Conservation (phyloP, 1,140 invertebrate genomes). For the Anastrepha obliqua region DNA sequence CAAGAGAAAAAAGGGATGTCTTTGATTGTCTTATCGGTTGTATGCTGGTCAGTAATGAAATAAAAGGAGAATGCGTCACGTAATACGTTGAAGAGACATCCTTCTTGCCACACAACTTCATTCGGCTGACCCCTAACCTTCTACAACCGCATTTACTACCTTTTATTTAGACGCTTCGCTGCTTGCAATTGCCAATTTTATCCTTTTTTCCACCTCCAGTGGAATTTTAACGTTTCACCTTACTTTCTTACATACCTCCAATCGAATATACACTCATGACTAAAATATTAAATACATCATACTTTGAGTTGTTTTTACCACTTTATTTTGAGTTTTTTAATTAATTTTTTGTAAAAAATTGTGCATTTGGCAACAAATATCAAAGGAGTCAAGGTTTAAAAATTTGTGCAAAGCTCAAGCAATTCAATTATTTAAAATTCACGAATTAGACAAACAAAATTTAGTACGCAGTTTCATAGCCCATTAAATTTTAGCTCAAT, state of each 20-base stretch:
- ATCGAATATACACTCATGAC: not conserved
- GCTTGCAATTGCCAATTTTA: conserved; percentile 20
- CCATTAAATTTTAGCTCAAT: too few relatives aligned
- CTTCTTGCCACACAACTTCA: not conserved
- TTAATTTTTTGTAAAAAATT: too few relatives aligned
- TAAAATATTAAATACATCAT: too few relatives aligned
- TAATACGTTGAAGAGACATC: not conserved
- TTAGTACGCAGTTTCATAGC: too few relatives aligned
- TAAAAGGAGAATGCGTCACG: not conserved
- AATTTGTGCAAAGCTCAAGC: too few relatives aligned
- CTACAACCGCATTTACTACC: not conserved
- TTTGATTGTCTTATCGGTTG: conserved; percentile 41
- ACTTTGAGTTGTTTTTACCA: too few relatives aligned
- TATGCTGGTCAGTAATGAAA: conserved; percentile 46
- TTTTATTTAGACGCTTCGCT: conserved; percentile 24
- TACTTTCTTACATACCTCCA: not conserved
- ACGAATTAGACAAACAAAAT: too few relatives aligned
- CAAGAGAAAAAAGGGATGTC: conserved; percentile 9
- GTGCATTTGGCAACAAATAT: too few relatives aligned
- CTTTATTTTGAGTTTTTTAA: too few relatives aligned
- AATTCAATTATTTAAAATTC: too few relatives aligned
- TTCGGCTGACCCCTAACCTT: not conserved
- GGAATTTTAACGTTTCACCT: not conserved
- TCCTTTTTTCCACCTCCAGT: not conserved
- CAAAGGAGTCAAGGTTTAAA: too few relatives aligned